A percentile compares a stretch with the other conserved stretches of the same genome.
phyloP scores from a whole-genome alignment of 2,888 invertebrate species.

The Sphecodes monilicornis region DNA sequence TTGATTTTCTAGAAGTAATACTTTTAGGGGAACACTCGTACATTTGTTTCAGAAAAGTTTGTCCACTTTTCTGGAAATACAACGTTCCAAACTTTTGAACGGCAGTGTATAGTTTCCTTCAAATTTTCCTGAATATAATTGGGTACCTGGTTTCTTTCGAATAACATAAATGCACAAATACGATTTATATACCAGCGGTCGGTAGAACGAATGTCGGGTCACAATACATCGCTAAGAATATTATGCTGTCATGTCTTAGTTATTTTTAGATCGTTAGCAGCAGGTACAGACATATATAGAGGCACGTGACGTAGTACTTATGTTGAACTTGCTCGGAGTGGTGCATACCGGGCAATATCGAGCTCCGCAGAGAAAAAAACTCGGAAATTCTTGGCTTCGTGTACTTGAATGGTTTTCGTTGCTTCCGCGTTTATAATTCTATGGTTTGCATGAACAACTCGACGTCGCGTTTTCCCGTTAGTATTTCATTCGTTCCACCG shows the following conservation, averaged over 20 bases:
- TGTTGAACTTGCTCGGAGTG: constrained; percentile 32
- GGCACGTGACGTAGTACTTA: constrained; percentile 27
- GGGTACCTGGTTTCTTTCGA: not conserved
- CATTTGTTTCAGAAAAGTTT: no score
- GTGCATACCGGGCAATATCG: constrained; percentile 37
- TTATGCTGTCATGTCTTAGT: constrained; percentile 54
- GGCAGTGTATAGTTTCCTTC: not conserved
- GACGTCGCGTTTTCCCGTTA: constrained; percentile 20
- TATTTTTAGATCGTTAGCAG: constrained; percentile 59
- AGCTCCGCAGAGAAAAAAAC: constrained; percentile 12
- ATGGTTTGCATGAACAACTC: constrained; percentile 11
- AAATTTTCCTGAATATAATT: not conserved
- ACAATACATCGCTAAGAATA: constrained; percentile 64
- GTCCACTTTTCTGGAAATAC: not conserved
- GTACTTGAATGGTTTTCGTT: constrained; percentile 48
- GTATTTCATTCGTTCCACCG: constrained; percentile 31
- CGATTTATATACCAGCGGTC: constrained; percentile 20
- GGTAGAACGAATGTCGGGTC: constrained; percentile 52
- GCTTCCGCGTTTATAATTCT: constrained; percentile 44
- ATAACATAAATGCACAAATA: not conserved
- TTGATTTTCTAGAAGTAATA: no score
- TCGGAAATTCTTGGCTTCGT: constrained; percentile 33
- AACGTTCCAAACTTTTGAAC: not conserved
- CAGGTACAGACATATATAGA: constrained; percentile 16
- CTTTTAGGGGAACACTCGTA: no score